Conservation (phyloP, 2,888 invertebrate genomes). For the Pyrochroa serraticornis region DNA sequence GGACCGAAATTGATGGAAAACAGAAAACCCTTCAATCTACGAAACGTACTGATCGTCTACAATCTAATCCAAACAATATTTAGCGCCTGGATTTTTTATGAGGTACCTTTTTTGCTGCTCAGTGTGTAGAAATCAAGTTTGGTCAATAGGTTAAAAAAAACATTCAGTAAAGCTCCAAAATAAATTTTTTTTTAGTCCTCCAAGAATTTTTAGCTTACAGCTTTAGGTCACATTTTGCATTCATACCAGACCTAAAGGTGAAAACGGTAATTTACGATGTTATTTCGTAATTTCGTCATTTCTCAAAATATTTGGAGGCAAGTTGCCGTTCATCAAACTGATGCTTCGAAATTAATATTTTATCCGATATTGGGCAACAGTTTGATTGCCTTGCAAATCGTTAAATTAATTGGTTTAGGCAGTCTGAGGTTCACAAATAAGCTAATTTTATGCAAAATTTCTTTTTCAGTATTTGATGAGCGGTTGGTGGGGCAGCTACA, state of each 20-base stretch:
- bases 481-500: slow-evolving; percentile 77
- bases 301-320: too few species aligned
- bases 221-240: too few species aligned
- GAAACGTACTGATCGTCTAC: slow-evolving; percentile 80
- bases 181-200: too few species aligned
- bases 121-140: too few species aligned
- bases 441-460: slow-evolving; percentile 34
- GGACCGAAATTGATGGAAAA: slow-evolving; percentile 91
- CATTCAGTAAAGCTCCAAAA: too few species aligned
- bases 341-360: slow-evolving; percentile 2
- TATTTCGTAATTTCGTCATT: too few species aligned
- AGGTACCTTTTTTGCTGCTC: slow-evolving; percentile 52
- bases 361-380: too few species aligned
- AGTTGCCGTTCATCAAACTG: too few species aligned
- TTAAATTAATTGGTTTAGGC: not conserved
- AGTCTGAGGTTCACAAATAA: slow-evolving; percentile 5
- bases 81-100: slow-evolving; percentile 92
- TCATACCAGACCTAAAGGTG: too few species aligned
- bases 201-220: too few species aligned
- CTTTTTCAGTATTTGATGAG: slow-evolving; percentile 62
- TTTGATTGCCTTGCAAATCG: not conserved
- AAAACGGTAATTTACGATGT: too few species aligned
- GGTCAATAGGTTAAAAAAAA: too few species aligned
- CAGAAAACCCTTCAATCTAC: slow-evolving; percentile 84
- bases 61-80: slow-evolving; percentile 89